Base-by-base conservation (phyloP, 1,140 invertebrate species). In the Sitophilus oryzae region DNA sequence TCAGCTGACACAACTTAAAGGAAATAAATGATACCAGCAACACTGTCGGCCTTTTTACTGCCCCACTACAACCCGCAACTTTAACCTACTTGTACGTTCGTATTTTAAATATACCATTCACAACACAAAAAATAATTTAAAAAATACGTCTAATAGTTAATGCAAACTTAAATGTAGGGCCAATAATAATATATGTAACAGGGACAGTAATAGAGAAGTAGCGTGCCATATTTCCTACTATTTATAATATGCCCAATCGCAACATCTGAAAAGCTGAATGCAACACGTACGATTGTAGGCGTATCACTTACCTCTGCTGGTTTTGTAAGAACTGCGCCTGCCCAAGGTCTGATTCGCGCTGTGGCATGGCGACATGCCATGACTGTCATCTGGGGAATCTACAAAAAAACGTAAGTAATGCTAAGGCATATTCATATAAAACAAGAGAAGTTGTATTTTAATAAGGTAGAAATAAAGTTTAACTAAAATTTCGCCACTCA, bases 271-370 rank as follows among this genome's bases (percentile, higher is more conserved):
- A 52, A 48, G 25, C 36, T 21, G 18, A 38, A 38, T 54, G 41
- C 41, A 19, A 40, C 2, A 19, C 10, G 9, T 18, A 18, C 23
- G n/a, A n/a, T n/a, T 10, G 3, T 25, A 3, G 14, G 30, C 9
- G n/a, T 40, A 18, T 46, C 55, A 77, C 80, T 78, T 68, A 90
- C 86, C 88, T 84, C 86, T 75, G 58, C 86, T 89, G 40, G 85
- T 88, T 77, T 89, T 89, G 74, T 88, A 89, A n/a, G 87, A 89
- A 72, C 86, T 85, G 58, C 87, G 79, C 19, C 88, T 79, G 53
- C 85, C 86, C 47, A 89, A 77, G 49, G 75, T 70, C 60, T 79
- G 81, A 64, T 79, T 82, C 49, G 79, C 74, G 51, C 81, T 83
- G 68, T 82, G 79, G 69, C 81, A 82, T 14, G 85, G 84, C 0